Percentiles rank a stretch among this genome's conserved stretches.
These are phyloP conservation scores for Ligdia adustata DNA, from an alignment of 2,888 invertebrate genomes.

Conservation along the genomic window DNA sequence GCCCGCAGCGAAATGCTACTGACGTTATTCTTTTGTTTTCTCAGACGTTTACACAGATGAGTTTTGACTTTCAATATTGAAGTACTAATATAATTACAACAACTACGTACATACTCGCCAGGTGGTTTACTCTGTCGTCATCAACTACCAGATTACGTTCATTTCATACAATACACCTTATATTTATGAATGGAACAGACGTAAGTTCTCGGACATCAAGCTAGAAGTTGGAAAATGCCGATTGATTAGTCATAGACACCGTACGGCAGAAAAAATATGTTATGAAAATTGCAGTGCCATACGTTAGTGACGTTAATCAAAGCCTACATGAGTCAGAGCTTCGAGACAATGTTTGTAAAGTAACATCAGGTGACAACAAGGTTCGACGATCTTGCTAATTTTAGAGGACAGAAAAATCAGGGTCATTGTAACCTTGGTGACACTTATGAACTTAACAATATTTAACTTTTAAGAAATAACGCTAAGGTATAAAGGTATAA, in stretches of 20 bases:
- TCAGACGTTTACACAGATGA: neutral
- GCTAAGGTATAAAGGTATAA: too few species aligned
- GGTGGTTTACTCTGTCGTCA: neutral
- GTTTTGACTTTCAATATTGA: conserved; percentile 5
- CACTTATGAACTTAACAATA: too few species aligned
- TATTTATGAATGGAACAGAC: conserved; percentile 3
- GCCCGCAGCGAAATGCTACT: too few species aligned
- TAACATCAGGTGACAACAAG: neutral
- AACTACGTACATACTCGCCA: neutral
- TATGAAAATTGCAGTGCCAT: neutral
- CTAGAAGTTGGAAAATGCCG: conserved; percentile 11
- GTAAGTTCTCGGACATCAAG: conserved; percentile 1
- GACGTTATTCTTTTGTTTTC: too few species aligned
- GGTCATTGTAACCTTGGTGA: too few species aligned
- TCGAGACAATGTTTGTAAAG: conserved; percentile 1
- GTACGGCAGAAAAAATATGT: neutral
- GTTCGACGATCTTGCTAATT: neutral
- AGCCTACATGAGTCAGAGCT: neutral
- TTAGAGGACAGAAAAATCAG: neutral
- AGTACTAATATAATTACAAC: neutral
- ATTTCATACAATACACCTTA: conserved; percentile 6
- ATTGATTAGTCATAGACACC: conserved; percentile 9
- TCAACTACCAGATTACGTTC: conserved; percentile 1
- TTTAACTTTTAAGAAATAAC: too few species aligned
- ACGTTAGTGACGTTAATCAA: neutral